A percentile compares a stretch with the other conserved stretches of the same genome.
Evolutionary conservation across 1,140 invertebrate species (phyloP).

Genomic region (Drosophila auraria): DNA sequence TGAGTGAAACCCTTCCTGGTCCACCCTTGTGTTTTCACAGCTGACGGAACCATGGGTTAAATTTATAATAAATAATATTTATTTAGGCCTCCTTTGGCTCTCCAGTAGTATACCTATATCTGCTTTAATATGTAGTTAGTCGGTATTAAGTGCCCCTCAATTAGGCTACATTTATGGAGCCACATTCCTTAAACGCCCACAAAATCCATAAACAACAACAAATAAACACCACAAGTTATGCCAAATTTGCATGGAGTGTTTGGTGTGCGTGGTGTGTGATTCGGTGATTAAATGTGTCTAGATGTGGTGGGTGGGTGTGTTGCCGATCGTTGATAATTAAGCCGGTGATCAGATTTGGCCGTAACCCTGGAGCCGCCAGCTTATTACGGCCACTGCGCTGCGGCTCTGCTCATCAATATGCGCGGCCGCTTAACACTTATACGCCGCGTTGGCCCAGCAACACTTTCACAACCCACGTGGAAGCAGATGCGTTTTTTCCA

Average conservation of each 20-base stretch:
- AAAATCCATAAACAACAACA: constrained; percentile 11
- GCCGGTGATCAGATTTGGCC: constrained; percentile 62
- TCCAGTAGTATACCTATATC: too few relatives aligned
- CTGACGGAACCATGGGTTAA: constrained; percentile 32
- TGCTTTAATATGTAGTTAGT: not conserved
- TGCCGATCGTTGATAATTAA: constrained; percentile 54
- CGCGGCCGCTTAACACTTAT: constrained; percentile 59
- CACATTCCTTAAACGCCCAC: constrained; percentile 58
- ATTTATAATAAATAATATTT: not conserved
- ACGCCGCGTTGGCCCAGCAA: constrained; percentile 40
- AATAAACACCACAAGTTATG: constrained; percentile 11
- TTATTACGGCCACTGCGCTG: constrained; percentile 57
- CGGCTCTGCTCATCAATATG: constrained; percentile 69
- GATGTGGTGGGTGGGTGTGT: constrained; percentile 21
- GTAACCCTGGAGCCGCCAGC: constrained; percentile 56
- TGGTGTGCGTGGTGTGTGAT: constrained; percentile 20
- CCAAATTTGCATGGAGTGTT: constrained; percentile 41
- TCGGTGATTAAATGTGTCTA: constrained; percentile 30
- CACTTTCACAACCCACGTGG: constrained; percentile 67
- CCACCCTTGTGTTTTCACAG: constrained; percentile 68
- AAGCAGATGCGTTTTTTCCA: constrained; percentile 9
- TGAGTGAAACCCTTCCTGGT: constrained; percentile 21
- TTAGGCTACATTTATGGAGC: constrained; percentile 58
- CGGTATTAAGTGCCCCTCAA: constrained; percentile 20
- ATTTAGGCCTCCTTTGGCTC: not conserved